phyloP scores from a whole-genome alignment of 2,888 invertebrate genomes.

The Amorpha juglandis region DNA sequence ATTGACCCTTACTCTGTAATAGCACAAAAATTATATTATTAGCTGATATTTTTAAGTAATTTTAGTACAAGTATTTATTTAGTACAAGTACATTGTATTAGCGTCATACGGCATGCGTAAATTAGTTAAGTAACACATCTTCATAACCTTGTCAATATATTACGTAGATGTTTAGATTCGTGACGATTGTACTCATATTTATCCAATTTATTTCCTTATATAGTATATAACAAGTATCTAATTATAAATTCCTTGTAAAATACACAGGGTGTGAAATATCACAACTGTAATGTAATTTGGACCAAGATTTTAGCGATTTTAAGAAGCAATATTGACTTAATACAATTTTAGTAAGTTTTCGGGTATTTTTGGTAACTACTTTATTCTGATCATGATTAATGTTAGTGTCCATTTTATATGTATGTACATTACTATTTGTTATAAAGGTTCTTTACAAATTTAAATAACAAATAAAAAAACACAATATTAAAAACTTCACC shows the following conservation, averaged over 20 bases:
- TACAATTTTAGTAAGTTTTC: too few relatives aligned
- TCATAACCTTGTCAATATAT: slow-evolving; percentile 28
- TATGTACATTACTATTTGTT: too few relatives aligned
- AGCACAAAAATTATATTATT: too few relatives aligned
- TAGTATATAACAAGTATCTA: slow-evolving; percentile 21
- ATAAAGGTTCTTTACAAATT: too few relatives aligned
- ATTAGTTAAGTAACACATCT: slow-evolving; percentile 20
- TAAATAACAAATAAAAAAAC: too few relatives aligned
- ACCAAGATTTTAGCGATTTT: not conserved
- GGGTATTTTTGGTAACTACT: too few relatives aligned
- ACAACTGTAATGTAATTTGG: not conserved
- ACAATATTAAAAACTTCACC: too few relatives aligned
- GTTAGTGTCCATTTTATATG: too few relatives aligned
- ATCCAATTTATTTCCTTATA: slow-evolving; percentile 30
- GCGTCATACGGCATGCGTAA: not conserved
- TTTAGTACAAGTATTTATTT: not conserved
- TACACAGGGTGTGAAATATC: slow-evolving; percentile 13
- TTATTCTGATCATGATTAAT: too few relatives aligned
- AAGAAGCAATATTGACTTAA: not conserved
- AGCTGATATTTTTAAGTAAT: too few relatives aligned
- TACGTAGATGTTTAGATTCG: slow-evolving; percentile 3
- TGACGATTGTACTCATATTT: slow-evolving; percentile 26
- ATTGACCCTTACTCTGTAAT: too few relatives aligned
- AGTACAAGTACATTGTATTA: not conserved
- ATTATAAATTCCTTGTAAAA: slow-evolving; percentile 27